These are phyloP conservation scores for Spatula versicolor DNA, from an alignment of 2,797 vertebrate species.

Conservation along the genomic window DNA sequence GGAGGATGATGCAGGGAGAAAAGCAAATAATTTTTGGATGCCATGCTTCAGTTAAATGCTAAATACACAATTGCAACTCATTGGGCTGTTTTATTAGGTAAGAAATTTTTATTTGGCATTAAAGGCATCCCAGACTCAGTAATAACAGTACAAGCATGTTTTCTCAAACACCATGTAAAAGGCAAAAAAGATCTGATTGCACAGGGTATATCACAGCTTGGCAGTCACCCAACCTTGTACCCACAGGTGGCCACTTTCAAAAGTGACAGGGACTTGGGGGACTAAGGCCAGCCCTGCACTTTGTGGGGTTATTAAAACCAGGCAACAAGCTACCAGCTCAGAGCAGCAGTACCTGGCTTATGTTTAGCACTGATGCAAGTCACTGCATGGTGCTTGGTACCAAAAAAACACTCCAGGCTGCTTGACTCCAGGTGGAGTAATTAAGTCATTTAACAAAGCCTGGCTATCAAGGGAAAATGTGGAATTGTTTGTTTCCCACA, in stretches of 20 bases:
- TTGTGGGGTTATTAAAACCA: background rate
- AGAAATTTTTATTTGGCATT: background rate
- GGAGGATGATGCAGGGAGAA: conserved; percentile 13
- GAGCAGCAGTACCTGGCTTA: background rate
- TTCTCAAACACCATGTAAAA: background rate
- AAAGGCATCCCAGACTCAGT: background rate
- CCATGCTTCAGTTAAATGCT: background rate
- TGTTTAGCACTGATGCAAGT: background rate
- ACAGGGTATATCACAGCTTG: background rate
- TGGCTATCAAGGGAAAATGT: background rate
- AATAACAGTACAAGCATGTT: background rate
- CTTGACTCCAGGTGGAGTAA: background rate
- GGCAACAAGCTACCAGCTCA: background rate
- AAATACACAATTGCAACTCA: background rate
- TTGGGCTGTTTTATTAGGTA: background rate
- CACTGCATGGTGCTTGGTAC: background rate
- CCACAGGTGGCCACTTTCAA: background rate
- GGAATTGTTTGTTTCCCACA: background rate
- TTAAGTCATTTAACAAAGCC: background rate
- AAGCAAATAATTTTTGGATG: conserved; percentile 17
- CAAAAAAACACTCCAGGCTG: background rate
- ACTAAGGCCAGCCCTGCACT: background rate
- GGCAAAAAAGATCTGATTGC: background rate
- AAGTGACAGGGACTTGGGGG: background rate
- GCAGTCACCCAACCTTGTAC: background rate